These are phyloP conservation scores for Hippolais icterina DNA, from an alignment of 2,113 vertebrate genomes.

Conservation along the genomic window DNA sequence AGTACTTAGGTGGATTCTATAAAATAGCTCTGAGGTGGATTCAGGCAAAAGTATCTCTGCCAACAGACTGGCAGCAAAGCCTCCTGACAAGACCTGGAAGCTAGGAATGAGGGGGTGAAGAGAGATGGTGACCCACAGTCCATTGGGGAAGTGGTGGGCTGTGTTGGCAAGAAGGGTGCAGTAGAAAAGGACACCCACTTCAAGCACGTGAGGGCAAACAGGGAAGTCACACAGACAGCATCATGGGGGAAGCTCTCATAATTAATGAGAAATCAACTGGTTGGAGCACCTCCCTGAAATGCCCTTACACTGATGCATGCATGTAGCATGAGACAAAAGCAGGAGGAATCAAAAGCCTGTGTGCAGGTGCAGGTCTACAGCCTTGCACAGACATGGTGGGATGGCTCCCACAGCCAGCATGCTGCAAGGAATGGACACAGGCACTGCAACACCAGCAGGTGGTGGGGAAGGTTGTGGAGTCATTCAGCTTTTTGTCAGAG, in stretches of 20 bases:
- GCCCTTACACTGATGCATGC: not conserved
- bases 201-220: not conserved
- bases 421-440: not conserved
- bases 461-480: not conserved
- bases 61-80: not conserved
- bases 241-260: not conserved
- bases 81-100: not conserved
- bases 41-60: not conserved
- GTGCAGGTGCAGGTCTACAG: fast-evolving
- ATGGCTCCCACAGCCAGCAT: fast-evolving
- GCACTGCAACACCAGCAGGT: not conserved
- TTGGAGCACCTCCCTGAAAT: not conserved
- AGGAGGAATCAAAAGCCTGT: not conserved
- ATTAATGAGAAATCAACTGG: not conserved
- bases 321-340: not conserved
- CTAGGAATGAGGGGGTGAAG: not conserved
- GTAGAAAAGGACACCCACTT: not conserved
- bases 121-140: not conserved
- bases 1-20: not conserved
- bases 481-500: not conserved
- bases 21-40: not conserved
- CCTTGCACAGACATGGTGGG: not conserved
- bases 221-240: not conserved
- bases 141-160: not conserved
- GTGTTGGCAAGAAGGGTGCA: not conserved